Conservation (phyloP, 1,140 invertebrate genomes). For the Drosophila kepulauana region DNA sequence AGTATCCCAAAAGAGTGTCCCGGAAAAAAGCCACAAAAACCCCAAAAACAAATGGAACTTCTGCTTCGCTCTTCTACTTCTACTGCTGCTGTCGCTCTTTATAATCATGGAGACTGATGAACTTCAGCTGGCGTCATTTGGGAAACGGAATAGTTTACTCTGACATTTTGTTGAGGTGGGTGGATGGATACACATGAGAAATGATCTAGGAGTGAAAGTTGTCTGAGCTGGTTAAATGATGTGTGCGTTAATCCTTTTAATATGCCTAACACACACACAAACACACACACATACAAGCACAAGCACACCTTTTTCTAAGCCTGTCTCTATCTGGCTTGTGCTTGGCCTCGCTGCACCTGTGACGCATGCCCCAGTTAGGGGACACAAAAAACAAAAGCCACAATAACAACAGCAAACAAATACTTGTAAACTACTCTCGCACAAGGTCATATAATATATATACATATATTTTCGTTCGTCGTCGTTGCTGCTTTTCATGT, state of each 20-base stretch:
- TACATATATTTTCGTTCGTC: slow-evolving; percentile 62
- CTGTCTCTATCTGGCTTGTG: not conserved
- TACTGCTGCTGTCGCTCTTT: slow-evolving; percentile 4
- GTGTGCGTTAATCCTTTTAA: slow-evolving; percentile 80
- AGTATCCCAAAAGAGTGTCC: slow-evolving; percentile 33
- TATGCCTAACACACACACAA: slow-evolving; percentile 60
- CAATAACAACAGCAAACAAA: slow-evolving; percentile 38
- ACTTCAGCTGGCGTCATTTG: slow-evolving; percentile 56
- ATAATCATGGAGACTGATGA: slow-evolving; percentile 46
- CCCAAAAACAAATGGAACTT: slow-evolving; percentile 14
- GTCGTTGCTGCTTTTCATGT: slow-evolving; percentile 39
- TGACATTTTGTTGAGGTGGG: not conserved
- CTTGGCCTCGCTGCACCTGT: slow-evolving; percentile 62
- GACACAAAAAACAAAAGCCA: slow-evolving; percentile 36
- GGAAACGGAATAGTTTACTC: slow-evolving; percentile 32
- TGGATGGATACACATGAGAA: slow-evolving; percentile 35
- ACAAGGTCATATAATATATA: slow-evolving; percentile 65
- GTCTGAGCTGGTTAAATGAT: slow-evolving; percentile 71
- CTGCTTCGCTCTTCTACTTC: not conserved
- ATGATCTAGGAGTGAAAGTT: slow-evolving; percentile 47
- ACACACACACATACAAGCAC: not conserved
- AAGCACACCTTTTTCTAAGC: no score
- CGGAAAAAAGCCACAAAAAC: slow-evolving; percentile 39
- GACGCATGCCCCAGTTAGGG: slow-evolving; percentile 67
- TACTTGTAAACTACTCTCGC: slow-evolving; percentile 67